Base-by-base conservation (phyloP, 2,888 invertebrate species). In the Andricus curvator region DNA sequence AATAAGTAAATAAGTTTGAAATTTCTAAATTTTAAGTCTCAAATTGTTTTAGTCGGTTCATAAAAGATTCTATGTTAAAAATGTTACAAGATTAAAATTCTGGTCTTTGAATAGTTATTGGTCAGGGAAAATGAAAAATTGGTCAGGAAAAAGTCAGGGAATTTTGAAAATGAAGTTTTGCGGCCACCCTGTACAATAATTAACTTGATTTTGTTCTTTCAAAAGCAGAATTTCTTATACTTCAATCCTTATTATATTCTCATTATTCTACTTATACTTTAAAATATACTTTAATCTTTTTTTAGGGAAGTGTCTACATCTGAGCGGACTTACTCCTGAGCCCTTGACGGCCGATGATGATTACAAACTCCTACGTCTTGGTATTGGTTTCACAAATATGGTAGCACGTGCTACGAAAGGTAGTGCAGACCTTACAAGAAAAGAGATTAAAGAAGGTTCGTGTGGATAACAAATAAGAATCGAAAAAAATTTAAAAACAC, bases 321-420 rank as follows among this genome's bases (percentile, higher is more conserved):
- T 99, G 86, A 98, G 98, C 74, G 99, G 99, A 11, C 94, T 99
- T 81, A 99, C 98, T 22, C 95, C 98, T 82, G 98, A 98, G 91
- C 98, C 98, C 92, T 96, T 99, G 96, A 98, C 97, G 89, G 98
- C 99, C 3, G 98, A 98, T 90, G 99, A 99, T 93, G 99, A 99
- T 93, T 97, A 96, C 92, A 98, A 98, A 94, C 94, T 99, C 81
- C 93, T 98, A 78, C 97, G 98, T 93, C 97, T 97, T 92, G 99
- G 99, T 83, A 99, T 99, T 91, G 99, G 99, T 6, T 99, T 99
- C 93, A 99, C 99, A 88, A 99, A 99, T 94, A 99, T 99, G 96
- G 99, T 99, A 84, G 95, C 97, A 86, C 95, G 99, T 84, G 98
- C 99, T 79, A 98, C 99, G 1, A 98, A 98, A 93, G 99, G 99